Evolutionary conservation across 2,113 vertebrate species (phyloP).

Genomic region (Aphyosemion australe): DNA sequence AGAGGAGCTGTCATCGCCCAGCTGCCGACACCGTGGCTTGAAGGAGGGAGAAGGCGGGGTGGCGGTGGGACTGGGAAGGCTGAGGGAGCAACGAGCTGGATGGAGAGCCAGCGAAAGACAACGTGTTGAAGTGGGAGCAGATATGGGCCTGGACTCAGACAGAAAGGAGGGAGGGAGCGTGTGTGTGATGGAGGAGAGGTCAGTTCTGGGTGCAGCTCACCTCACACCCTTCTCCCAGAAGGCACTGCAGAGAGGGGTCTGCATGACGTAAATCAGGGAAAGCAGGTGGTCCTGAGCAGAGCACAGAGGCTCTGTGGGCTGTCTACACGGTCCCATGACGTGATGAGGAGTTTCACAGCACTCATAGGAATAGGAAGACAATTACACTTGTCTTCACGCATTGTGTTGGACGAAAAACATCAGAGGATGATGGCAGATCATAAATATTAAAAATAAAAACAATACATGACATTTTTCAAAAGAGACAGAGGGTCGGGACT

Average conservation of each 20-base stretch:
- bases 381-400: conserved; percentile 45
- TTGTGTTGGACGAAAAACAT: conserved; percentile 38
- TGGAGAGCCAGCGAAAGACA: conserved; percentile 33
- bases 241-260: conserved; percentile 37
- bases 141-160: conserved; percentile 23
- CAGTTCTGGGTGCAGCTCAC: conserved; percentile 55
- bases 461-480: conserved; percentile 32
- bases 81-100: conserved; percentile 17
- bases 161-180: conserved; percentile 8
- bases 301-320: conserved; percentile 11
- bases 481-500: conserved; percentile 10
- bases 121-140: conserved; percentile 58
- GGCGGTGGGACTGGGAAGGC: background rate
- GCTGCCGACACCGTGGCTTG: conserved; percentile 51
- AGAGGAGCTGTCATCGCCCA: conserved; percentile 73
- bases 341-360: conserved; percentile 49
- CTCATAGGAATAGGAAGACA: conserved; percentile 43
- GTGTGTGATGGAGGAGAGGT: conserved; percentile 52
- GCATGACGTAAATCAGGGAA: conserved; percentile 54
- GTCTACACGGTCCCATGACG: conserved; percentile 55
- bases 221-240: conserved; percentile 65
- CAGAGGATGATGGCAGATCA: conserved; percentile 50
- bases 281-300: conserved; percentile 44
- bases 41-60: conserved; percentile 20
- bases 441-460: conserved; percentile 48